Conservation (phyloP, 2,888 invertebrate genomes). For the Dryadula phaetusa region DNA sequence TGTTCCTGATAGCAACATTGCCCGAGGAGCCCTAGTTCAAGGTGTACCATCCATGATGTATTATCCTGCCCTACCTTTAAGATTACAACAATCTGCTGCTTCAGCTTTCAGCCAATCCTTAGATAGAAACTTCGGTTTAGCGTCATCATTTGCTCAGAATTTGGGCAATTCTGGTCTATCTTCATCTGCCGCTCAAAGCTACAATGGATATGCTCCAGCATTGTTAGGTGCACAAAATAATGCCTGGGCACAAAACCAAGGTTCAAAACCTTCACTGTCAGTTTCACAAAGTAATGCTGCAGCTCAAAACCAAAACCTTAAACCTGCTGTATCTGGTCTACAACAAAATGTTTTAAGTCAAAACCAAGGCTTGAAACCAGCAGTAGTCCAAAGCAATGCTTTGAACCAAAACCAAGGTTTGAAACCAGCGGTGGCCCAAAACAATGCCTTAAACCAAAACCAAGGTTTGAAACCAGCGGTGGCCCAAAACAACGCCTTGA, state of each 20-base stretch:
- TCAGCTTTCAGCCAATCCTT: constrained; percentile 33
- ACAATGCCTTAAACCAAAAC: constrained; percentile 34
- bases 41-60: constrained; percentile 50
- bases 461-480: constrained; percentile 41
- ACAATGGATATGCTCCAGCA: constrained; percentile 57
- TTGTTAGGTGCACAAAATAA: not conserved
- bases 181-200: constrained; percentile 59
- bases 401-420: not conserved
- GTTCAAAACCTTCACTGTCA: not conserved
- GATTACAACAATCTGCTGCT: constrained; percentile 38
- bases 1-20: constrained; percentile 46
- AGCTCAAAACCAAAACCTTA: not conserved
- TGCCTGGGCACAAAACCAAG: constrained; percentile 3
- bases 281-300: not conserved
- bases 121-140: constrained; percentile 49
- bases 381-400: not conserved
- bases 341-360: not conserved
- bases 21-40: constrained; percentile 65
- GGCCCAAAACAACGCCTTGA: constrained; percentile 20
- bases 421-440: constrained; percentile 51
- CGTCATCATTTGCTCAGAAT: constrained; percentile 54
- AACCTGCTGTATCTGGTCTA: not conserved
- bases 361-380: constrained; percentile 2
- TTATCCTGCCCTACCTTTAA: constrained; percentile 39
- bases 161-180: constrained; percentile 60